Evolutionary conservation across 2,797 vertebrate genomes (phyloP).

Genomic region (Sylvia borin): DNA sequence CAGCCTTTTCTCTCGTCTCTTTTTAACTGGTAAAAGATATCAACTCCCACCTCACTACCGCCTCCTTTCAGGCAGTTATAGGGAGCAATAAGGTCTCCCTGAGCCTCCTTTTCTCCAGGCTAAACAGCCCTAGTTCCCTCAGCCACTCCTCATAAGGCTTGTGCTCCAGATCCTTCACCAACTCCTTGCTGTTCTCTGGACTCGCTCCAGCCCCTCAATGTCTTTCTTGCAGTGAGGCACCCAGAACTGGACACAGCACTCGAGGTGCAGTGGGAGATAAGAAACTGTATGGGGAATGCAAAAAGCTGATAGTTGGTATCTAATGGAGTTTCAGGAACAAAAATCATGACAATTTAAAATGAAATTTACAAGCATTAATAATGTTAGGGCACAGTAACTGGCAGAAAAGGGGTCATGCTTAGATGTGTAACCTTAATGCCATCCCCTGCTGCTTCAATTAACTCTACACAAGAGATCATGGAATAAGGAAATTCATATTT

Average conservation of each 20-base stretch:
- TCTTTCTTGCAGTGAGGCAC: neutral
- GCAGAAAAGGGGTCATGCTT: neutral
- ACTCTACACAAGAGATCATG: neutral
- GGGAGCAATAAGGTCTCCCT: neutral
- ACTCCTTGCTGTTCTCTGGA: neutral
- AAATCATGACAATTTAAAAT: neutral
- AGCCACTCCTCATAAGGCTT: rapidly evolving
- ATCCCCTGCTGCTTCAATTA: neutral
- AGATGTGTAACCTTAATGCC: neutral
- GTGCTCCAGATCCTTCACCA: neutral
- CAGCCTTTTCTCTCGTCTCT: neutral
- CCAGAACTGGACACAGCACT: neutral
- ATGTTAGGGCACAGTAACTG: neutral
- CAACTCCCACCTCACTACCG: neutral
- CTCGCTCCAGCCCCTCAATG: rapidly evolving
- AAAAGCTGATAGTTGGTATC: neutral
- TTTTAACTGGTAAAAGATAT: neutral
- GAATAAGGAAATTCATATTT: neutral
- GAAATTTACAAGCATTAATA: neutral
- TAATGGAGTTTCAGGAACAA: neutral
- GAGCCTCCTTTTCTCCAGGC: neutral
- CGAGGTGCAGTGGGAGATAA: rapidly evolving
- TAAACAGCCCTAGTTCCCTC: neutral
- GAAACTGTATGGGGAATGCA: neutral
- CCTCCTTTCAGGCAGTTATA: neutral